A percentile compares a stretch with the other conserved stretches of the same genome.
Conservation (phyloP, 2,888 invertebrate genomes). For the Nipponacmea schrenckii region DNA sequence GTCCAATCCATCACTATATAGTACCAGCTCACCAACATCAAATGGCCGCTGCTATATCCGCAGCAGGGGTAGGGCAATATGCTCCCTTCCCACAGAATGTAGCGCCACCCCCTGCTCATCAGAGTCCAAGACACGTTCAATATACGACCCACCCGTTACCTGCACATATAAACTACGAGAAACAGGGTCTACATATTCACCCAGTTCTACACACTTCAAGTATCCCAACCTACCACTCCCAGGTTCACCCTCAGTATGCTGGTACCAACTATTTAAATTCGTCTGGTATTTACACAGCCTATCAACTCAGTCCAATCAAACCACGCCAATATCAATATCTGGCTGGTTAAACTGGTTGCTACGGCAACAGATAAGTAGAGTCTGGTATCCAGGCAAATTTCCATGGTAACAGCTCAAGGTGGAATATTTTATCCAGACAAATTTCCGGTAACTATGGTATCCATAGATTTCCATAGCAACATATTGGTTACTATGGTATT, state of each 20-base stretch:
- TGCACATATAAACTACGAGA: conserved; percentile 72
- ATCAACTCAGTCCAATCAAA: conserved; percentile 78
- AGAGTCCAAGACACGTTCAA: conserved; percentile 75
- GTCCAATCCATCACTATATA: conserved; percentile 64
- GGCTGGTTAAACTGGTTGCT: conserved; percentile 36
- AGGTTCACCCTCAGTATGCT: conserved; percentile 71
- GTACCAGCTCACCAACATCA: conserved; percentile 65
- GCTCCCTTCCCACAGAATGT: conserved; percentile 67
- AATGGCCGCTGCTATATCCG: conserved; percentile 52
- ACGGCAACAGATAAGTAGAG: too few species aligned
- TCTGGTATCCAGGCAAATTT: too few species aligned
- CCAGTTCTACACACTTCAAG: conserved; percentile 60
- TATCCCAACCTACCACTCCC: conserved; percentile 51
- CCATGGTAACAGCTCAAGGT: too few species aligned
- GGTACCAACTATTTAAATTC: conserved; percentile 66
- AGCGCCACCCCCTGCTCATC: conserved; percentile 84
- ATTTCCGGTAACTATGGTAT: too few species aligned
- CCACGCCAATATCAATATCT: conserved; percentile 73
- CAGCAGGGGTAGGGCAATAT: conserved; percentile 54
- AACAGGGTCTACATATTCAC: conserved; percentile 69
- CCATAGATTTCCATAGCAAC: too few species aligned
- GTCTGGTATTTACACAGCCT: conserved; percentile 74
- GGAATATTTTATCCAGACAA: too few species aligned
- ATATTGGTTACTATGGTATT: too few species aligned
- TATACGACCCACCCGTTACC: conserved; percentile 80